These are phyloP conservation scores for Patella vulgata DNA, from an alignment of 1,140 invertebrate genomes.

Conservation along the genomic window DNA sequence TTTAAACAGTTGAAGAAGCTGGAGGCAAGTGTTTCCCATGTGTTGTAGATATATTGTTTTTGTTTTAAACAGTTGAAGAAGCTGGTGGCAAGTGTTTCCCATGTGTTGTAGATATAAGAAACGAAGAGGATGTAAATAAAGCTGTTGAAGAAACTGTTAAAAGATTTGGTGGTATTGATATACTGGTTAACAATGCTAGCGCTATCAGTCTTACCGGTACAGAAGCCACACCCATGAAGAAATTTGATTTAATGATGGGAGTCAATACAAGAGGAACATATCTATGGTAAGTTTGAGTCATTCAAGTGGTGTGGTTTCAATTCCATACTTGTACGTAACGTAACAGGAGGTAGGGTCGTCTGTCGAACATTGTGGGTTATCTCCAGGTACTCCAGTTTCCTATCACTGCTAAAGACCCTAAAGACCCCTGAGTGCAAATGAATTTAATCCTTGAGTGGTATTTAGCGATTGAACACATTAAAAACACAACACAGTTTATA, in stretches of 20 bases:
- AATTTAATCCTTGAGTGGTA: too few species aligned
- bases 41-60: conserved; percentile 93
- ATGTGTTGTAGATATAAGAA: conserved; percentile 92
- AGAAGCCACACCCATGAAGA: conserved; percentile 90
- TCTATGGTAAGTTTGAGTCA: conserved; percentile 61
- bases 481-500: too few species aligned
- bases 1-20: conserved; percentile 88
- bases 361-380: too few species aligned
- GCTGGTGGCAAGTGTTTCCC: conserved; percentile 91
- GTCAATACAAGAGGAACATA: conserved; percentile 68
- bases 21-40: conserved; percentile 94
- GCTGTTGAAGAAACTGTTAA: conserved; percentile 89
- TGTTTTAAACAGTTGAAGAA: conserved; percentile 85
- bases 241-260: conserved; percentile 67
- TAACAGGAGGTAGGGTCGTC: too few species aligned
- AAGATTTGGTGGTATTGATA: conserved; percentile 96
- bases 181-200: conserved; percentile 94
- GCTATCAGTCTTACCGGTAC: conserved; percentile 94
- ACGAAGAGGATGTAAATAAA: conserved; percentile 74
- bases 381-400: too few species aligned
- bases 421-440: too few species aligned
- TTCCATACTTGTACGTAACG: too few species aligned
- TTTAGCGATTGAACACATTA: too few species aligned
- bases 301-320: too few species aligned
- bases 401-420: too few species aligned